Evolutionary conservation across 2,888 invertebrate species (phyloP), one percentile per base, ranked within the genome.

Genomic region (Ametastegia equiseti): DNA sequence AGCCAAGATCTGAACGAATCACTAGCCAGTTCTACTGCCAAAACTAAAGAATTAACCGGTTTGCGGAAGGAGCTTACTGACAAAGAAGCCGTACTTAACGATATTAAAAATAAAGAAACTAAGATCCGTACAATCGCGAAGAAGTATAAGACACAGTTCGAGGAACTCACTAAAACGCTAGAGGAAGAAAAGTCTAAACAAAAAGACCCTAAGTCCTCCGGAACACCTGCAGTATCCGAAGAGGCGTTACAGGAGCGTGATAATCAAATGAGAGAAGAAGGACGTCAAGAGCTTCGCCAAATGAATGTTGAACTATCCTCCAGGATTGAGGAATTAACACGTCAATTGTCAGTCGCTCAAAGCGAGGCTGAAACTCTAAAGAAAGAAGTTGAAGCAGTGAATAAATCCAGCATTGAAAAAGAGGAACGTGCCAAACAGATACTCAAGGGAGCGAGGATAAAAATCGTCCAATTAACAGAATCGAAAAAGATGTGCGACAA

Each of bases 91-190:
- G 92, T 94, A 33, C 92, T 96, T 15, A 94, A 93, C 57, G 96
- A 96, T 85, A 94, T 95, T 19, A 94, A 94, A 83, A 95, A 94
- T 87, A 95, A 95, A 86, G 95, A 95, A 90, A 92, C 94, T 84
- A 95, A 96, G 90, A 95, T 97, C 54, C 94, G 97, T 85, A 97
- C 97, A 90, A 97, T 98, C 85, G 98, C 98, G 6, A 97, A 97
- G 88, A 97, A 97, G 88, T 98, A 98, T 90, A 98, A 98, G 91
- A 95, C 95, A 11, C 96, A 96, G 86, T 97, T 94, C 89, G 96
- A 96, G 89, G 97, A 97, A 86, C 92, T 96, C 27, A 93, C 94
- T 0, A 96, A 95, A 89, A 93, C 94, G 19, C 92, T 94, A 27
- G 95, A 95, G 84, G 94, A 94, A 86, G 94, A 94, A 69, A 94